Conservation (phyloP, 2,888 invertebrate species). For the Eilema caniola region DNA sequence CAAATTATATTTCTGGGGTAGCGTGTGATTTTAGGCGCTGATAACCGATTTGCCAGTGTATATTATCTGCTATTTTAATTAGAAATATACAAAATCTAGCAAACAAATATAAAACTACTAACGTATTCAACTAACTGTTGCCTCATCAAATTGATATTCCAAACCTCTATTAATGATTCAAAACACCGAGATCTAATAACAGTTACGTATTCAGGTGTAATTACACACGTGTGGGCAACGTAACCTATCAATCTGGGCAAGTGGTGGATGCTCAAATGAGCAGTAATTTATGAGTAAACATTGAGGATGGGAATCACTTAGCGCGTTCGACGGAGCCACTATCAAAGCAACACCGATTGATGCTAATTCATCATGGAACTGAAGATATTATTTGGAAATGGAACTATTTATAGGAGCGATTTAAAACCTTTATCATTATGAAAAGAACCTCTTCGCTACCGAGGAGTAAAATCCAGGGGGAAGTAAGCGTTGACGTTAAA, state of each 20-base stretch:
- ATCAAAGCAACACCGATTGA: slow-evolving; percentile 60
- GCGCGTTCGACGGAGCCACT: slow-evolving; percentile 54
- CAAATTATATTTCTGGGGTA: too few species aligned
- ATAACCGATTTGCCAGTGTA: too few species aligned
- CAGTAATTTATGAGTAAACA: slow-evolving; percentile 72
- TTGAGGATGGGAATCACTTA: slow-evolving; percentile 68
- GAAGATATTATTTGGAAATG: slow-evolving; percentile 30
- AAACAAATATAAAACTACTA: not conserved
- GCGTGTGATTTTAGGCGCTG: not conserved
- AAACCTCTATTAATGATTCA: slow-evolving; percentile 42
- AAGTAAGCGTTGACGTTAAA: too few species aligned
- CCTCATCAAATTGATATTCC: slow-evolving; percentile 39
- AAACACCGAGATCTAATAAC: slow-evolving; percentile 45
- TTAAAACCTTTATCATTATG: not conserved
- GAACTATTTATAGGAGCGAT: slow-evolving; percentile 11
- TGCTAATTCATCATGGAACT: slow-evolving; percentile 53
- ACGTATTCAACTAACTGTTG: not conserved
- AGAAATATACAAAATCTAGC: not conserved
- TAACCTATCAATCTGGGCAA: slow-evolving; percentile 63
- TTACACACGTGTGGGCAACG: slow-evolving; percentile 43
- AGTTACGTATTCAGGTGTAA: slow-evolving; percentile 42
- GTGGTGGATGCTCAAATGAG: slow-evolving; percentile 63
- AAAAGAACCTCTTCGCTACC: too few species aligned
- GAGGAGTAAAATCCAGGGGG: too few species aligned
- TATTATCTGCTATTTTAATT: not conserved